Conservation (phyloP, 2,888 invertebrate genomes). For the Argyresthia albistria region DNA sequence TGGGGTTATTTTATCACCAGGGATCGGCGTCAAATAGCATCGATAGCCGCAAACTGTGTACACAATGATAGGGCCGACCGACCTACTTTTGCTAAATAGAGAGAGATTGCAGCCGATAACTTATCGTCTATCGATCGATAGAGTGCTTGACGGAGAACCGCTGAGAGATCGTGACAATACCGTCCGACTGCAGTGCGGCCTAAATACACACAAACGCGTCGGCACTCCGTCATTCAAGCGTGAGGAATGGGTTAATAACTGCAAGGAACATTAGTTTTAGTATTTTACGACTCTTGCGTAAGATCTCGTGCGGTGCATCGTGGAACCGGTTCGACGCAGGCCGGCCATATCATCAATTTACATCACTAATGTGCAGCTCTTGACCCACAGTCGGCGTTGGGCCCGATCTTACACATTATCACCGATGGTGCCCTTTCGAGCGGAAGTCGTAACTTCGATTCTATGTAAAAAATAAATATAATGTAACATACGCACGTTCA, state of each 20-base stretch:
- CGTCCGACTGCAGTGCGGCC: too few species aligned
- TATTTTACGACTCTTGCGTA: constrained; percentile 6
- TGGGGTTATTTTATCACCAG: too few species aligned
- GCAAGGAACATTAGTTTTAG: not conserved
- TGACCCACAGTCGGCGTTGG: constrained; percentile 51
- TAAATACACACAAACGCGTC: not conserved
- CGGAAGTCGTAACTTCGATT: constrained; percentile 25
- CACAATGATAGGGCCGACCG: constrained; percentile 29
- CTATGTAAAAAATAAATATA: too few species aligned
- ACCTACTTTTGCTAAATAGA: constrained; percentile 36
- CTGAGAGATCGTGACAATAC: not conserved
- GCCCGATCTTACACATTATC: not conserved
- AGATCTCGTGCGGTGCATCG: constrained; percentile 33
- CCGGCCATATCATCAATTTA: constrained; percentile 31
- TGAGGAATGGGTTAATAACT: not conserved
- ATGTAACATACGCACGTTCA: too few species aligned
- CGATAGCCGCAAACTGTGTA: too few species aligned
- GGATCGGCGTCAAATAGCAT: too few species aligned
- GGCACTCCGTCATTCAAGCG: not conserved
- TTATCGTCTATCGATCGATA: constrained; percentile 62
- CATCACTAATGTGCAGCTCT: constrained; percentile 35
- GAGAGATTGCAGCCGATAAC: constrained; percentile 37
- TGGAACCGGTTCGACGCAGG: constrained; percentile 42
- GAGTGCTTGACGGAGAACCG: constrained; percentile 27
- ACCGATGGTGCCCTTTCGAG: constrained; percentile 19